Percentiles rank a stretch among this genome's conserved stretches.
phyloP scores from a whole-genome alignment of 2,113 vertebrate genomes.

The Callopanchax toddi region DNA sequence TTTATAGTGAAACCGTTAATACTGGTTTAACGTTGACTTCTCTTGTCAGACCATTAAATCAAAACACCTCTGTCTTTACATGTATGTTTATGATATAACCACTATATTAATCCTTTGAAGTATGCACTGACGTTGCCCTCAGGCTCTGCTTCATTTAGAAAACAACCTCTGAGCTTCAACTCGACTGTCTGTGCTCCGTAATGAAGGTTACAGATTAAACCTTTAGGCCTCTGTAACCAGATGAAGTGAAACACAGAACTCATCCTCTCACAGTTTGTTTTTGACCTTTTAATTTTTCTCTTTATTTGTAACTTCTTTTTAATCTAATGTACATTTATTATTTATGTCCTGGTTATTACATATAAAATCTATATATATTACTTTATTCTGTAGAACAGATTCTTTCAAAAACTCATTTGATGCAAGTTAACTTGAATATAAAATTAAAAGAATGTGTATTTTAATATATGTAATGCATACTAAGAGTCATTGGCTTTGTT shows the following conservation, averaged over 20 bases:
- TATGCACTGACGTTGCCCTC: neutral
- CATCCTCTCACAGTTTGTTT: slow-evolving; percentile 8
- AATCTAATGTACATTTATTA: no score
- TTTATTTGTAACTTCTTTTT: no score
- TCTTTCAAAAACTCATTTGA: no score
- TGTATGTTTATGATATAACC: neutral
- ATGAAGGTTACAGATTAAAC: slow-evolving; percentile 75
- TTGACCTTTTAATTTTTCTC: neutral
- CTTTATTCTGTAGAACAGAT: neutral
- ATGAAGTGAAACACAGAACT: slow-evolving; percentile 50
- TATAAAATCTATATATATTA: neutral
- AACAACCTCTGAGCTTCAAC: slow-evolving; percentile 12
- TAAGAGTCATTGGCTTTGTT: no score
- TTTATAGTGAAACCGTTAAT: no score
- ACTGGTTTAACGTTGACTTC: no score
- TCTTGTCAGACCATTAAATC: neutral
- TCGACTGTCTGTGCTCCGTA: slow-evolving; percentile 35
- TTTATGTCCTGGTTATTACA: neutral
- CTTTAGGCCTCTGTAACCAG: slow-evolving; percentile 64
- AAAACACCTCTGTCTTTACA: neutral
- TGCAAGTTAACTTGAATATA: no score
- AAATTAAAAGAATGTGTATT: no score
- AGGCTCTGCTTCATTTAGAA: neutral
- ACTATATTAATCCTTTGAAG: neutral
- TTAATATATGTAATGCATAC: no score